Base-by-base conservation (phyloP, 2,888 invertebrate genomes). In the Hydraecia micacea region DNA sequence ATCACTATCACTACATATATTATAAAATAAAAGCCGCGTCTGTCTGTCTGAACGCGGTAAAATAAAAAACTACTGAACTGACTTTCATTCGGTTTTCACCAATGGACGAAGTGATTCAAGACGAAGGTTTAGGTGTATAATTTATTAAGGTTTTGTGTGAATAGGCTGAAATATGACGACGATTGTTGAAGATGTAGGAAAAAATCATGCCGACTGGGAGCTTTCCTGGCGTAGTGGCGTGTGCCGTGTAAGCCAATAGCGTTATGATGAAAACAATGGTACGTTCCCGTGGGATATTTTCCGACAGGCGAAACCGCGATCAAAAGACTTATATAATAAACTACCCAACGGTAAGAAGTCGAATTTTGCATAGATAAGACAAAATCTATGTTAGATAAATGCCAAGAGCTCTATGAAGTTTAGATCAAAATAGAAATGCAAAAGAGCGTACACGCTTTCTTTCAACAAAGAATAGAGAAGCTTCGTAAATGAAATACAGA, bases 381-480 rank as follows among this genome's bases (percentile, higher is more conserved):
- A 36, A 70, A 70, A 70, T 55, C 36, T 39, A 4, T 4, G 9
- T 25, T 28, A 15, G 7, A 5, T 65, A 42, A 65, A 65, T 63
- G 52, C 21, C 15, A 76, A 63, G 6, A 9, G 15, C 42, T 28
- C 32, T 58, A 63, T n/a, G n/a, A 36, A 76, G 4, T n/a, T 55
- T 21, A 21, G 5, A 66, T 25, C 32, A 49, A n/a, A 49, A 77
- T n/a, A 18, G 25, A 62, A 42, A 68, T 32, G 7, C 60, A 62
- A 60, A 79, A 39, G 1, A 68, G 60, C 60, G n/a, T 68, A 67
- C 32, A 60, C 28, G n/a, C 21, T 67, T 79, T 60, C 15, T 28
- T 62, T 77, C 25, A 39, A 79, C 25, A 39, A 79, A 32, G 15
- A 28, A 18, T 39, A 36, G 36, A 66, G 25, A 28, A 18, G 79